phyloP scores from a whole-genome alignment of 2,888 invertebrate genomes.

The Tribolium freemani region DNA sequence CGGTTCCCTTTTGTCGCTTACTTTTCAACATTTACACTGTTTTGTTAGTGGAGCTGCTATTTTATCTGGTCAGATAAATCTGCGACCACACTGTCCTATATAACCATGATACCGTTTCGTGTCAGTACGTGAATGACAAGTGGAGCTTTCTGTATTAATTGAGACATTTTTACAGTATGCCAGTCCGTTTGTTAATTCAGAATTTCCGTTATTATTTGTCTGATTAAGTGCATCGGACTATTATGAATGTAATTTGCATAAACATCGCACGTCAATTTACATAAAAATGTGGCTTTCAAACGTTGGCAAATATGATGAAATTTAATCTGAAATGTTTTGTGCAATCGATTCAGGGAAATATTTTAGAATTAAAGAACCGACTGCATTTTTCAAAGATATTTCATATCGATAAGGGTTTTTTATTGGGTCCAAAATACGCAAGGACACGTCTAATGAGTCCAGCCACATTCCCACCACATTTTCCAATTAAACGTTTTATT shows the following conservation, averaged over 20 bases:
- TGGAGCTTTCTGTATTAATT: slow-evolving; percentile 18
- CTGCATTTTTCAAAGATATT: slow-evolving; percentile 1
- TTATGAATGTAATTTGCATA: slow-evolving; percentile 38
- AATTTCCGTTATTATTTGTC: slow-evolving; percentile 18
- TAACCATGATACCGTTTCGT: slow-evolving; percentile 1
- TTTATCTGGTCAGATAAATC: slow-evolving; percentile 49
- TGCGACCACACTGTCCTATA: slow-evolving; percentile 12
- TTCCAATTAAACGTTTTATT: slow-evolving; percentile 14
- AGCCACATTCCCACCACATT: slow-evolving; percentile 6
- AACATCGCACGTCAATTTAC: slow-evolving; percentile 39
- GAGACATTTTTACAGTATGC: slow-evolving; percentile 18
- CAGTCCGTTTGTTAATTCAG: neutral
- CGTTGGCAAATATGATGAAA: slow-evolving; percentile 27
- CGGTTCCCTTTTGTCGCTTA: slow-evolving; percentile 51
- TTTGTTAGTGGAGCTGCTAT: slow-evolving; percentile 52
- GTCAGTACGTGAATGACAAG: neutral
- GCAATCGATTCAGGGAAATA: slow-evolving; percentile 25
- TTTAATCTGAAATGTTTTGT: slow-evolving; percentile 34
- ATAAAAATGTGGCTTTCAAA: slow-evolving; percentile 41
- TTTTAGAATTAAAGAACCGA: slow-evolving; percentile 24
- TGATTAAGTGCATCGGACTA: slow-evolving; percentile 35
- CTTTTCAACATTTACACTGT: slow-evolving; percentile 55
- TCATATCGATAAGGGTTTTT: slow-evolving; percentile 11
- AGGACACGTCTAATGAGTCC: slow-evolving; percentile 1
- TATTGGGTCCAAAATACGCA: slow-evolving; percentile 3